These are phyloP conservation scores for Micrasema longulum DNA, from an alignment of 1,140 invertebrate genomes.

Conservation along the genomic window DNA sequence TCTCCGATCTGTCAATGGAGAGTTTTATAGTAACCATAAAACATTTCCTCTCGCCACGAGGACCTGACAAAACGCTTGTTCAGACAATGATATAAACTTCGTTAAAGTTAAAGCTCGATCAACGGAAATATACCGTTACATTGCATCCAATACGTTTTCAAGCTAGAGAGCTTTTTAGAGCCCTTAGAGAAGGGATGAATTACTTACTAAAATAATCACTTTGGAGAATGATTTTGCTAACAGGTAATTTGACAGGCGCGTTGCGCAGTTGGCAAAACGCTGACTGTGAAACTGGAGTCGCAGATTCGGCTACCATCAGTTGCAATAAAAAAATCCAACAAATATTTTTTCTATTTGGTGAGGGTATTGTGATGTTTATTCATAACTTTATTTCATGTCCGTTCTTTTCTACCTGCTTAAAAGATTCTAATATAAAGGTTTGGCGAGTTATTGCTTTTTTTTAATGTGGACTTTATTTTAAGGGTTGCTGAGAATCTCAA, in stretches of 20 bases:
- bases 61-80: background rate
- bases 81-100: background rate
- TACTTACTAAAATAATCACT: too few relatives aligned
- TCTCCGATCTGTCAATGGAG: background rate
- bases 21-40: background rate
- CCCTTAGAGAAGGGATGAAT: background rate
- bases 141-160: background rate
- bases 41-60: background rate
- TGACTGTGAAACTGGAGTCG: too few relatives aligned
- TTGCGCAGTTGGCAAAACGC: too few relatives aligned
- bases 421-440: too few relatives aligned
- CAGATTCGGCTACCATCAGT: too few relatives aligned
- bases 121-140: background rate
- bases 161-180: background rate
- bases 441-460: too few relatives aligned
- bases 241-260: too few relatives aligned
- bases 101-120: background rate
- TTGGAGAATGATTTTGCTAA: background rate
- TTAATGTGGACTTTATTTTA: background rate
- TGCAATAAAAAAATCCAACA: too few relatives aligned
- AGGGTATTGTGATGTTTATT: too few relatives aligned
- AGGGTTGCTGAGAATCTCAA: background rate
- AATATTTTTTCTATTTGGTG: too few relatives aligned
- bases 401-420: too few relatives aligned
- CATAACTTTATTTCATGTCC: too few relatives aligned